Conservation (phyloP, 1,140 invertebrate genomes). For the Wasmannia auropunctata region DNA sequence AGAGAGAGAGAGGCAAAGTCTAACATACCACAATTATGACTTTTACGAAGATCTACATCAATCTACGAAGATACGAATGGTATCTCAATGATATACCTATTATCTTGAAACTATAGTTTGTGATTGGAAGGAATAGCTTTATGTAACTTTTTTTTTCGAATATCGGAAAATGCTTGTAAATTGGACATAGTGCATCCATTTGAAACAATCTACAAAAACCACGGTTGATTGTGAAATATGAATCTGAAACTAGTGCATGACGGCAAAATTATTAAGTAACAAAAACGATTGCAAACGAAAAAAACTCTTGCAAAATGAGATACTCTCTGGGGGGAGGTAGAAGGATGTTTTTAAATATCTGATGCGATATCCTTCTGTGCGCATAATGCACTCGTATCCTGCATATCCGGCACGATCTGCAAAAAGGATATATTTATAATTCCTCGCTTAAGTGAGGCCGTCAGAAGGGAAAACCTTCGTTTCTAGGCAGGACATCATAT, state of each 20-base stretch:
- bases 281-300: not conserved
- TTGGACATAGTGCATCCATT: not conserved
- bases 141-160: not conserved
- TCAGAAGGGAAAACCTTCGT: conserved; percentile 26
- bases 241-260: not conserved
- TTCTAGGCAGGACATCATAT: not conserved
- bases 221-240: not conserved
- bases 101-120: conserved; percentile 37
- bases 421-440: conserved; percentile 54
- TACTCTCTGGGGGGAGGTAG: not conserved
- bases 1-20: too few relatives aligned
- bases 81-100: conserved; percentile 32
- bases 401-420: conserved; percentile 23
- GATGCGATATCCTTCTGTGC: conserved; percentile 14
- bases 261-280: not conserved
- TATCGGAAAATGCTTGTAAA: not conserved
- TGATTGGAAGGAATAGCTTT: not conserved
- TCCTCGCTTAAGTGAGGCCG: conserved; percentile 27
- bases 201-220: conserved; percentile 6
- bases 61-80: not conserved
- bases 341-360: conserved; percentile 35
- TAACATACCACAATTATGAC: conserved; percentile 38
- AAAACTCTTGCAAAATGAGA: not conserved
- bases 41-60: conserved; percentile 28
- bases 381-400: conserved; percentile 2